Evolutionary conservation across 2,113 vertebrate genomes (phyloP).

Genomic region (Silurus glanis): DNA sequence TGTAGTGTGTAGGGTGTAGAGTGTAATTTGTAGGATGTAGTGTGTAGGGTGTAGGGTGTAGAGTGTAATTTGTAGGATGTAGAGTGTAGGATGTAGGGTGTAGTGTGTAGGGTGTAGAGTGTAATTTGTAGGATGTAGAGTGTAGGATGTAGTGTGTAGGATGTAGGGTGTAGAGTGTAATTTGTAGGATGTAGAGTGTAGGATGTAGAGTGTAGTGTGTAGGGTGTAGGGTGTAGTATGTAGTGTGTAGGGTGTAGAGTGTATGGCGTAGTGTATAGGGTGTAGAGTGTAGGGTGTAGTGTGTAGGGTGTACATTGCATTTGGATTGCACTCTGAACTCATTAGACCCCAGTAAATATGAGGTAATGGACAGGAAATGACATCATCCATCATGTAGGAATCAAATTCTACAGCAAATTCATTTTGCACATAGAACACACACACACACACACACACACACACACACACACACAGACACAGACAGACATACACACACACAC

Average conservation of each 20-base stretch:
- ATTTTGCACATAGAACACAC: neutral
- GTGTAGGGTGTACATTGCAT: neutral
- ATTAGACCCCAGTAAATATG: conserved; percentile 72
- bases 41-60: no score
- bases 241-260: neutral
- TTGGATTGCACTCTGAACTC: conserved; percentile 53
- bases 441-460: conserved; percentile 1
- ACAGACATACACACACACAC: conserved; percentile 4
- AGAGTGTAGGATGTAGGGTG: neutral
- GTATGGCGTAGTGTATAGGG: neutral
- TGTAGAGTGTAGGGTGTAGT: neutral
- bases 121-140: neutral
- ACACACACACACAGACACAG: neutral
- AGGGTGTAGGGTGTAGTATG: neutral
- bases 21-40: no score
- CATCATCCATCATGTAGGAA: conserved; percentile 69
- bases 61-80: no score
- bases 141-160: neutral
- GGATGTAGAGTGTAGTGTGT: neutral
- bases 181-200: neutral
- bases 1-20: no score
- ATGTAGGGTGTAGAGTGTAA: neutral
- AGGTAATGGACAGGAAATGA: conserved; percentile 81
- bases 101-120: neutral
- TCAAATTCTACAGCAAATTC: neutral